A percentile compares a stretch with the other conserved stretches of the same genome.
Conservation (phyloP, 2,113 vertebrate genomes). For the Tretioscincus oriximinensis region DNA sequence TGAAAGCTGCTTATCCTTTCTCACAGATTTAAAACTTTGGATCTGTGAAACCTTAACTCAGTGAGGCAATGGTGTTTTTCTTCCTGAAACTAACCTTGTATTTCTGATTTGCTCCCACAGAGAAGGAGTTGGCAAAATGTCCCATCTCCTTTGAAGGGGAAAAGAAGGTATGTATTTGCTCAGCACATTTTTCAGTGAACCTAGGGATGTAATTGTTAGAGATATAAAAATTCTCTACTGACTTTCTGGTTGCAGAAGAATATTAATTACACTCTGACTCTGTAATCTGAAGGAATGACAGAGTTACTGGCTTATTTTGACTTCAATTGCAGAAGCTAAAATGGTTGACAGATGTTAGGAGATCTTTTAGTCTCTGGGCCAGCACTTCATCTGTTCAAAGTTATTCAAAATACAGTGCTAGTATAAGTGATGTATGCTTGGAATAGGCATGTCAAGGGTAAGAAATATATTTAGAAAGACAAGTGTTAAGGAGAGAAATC, state of each 20-base stretch:
- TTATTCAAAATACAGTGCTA: conserved; percentile 57
- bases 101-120: neutral
- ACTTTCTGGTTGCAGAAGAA: conserved; percentile 20
- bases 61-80: neutral
- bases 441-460: conserved; percentile 51
- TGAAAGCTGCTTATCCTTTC: too few species aligned
- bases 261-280: conserved; percentile 7
- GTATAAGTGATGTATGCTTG: conserved; percentile 53
- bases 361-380: conserved; percentile 51
- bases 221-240: neutral
- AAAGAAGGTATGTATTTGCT: neutral
- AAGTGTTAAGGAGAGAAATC: conserved; percentile 42
- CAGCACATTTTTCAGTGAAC: neutral
- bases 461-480: conserved; percentile 58
- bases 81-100: neutral
- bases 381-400: conserved; percentile 40
- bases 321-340: conserved; percentile 27
- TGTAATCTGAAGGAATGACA: neutral
- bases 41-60: too few species aligned
- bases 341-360: conserved; percentile 43
- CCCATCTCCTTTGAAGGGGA: too few species aligned
- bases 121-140: neutral
- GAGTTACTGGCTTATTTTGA: conserved; percentile 6
- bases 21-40: too few species aligned
- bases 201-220: neutral